Percentiles rank a stretch among this genome's conserved stretches.
phyloP scores from a whole-genome alignment of 2,888 invertebrate species.

The Drosophila anceps region DNA sequence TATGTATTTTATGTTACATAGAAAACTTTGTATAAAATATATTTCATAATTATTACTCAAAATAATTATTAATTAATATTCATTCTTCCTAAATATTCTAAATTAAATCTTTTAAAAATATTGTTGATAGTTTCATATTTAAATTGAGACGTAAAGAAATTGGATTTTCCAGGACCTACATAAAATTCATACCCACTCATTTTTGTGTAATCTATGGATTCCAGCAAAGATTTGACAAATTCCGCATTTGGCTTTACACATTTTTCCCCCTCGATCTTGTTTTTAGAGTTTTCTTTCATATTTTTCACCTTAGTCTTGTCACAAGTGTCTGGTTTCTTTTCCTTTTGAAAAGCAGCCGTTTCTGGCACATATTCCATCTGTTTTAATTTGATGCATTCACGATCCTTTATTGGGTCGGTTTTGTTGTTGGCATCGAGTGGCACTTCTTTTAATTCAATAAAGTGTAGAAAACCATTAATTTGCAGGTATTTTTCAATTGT shows the following conservation, averaged over 20 bases:
- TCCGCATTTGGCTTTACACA: neutral
- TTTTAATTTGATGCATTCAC: too few species aligned
- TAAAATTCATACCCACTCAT: neutral
- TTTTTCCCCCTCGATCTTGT: neutral
- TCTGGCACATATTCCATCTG: too few species aligned
- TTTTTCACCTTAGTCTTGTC: neutral
- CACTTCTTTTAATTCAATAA: neutral
- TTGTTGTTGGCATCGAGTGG: too few species aligned
- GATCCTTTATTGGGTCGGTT: too few species aligned
- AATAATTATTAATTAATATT: too few species aligned
- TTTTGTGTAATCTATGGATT: conserved; percentile 1
- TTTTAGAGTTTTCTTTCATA: neutral
- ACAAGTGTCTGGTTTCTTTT: neutral
- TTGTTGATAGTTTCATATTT: neutral
- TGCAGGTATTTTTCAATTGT: conserved; percentile 1
- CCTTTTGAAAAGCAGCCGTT: neutral
- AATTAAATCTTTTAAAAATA: neutral
- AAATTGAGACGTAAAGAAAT: neutral
- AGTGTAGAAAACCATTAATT: neutral
- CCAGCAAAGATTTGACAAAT: neutral
- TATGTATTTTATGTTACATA: neutral
- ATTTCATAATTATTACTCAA: neutral
- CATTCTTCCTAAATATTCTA: too few species aligned
- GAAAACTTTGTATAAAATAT: neutral
- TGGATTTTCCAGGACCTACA: neutral